phyloP scores from a whole-genome alignment of 2,888 invertebrate species.

The Xiphydria camelus region DNA sequence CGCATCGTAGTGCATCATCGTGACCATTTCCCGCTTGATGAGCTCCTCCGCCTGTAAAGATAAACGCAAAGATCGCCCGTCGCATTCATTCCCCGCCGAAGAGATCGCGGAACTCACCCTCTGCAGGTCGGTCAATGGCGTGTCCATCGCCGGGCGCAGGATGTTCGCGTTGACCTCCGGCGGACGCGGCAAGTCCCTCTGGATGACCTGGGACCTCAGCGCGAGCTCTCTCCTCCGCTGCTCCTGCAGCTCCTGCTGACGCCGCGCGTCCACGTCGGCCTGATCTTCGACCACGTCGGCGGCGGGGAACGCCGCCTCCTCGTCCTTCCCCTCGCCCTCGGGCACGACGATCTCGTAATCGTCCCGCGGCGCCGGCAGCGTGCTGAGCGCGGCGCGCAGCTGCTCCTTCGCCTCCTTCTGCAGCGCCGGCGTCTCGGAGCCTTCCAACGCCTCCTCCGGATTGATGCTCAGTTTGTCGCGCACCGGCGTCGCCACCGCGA shows the following conservation, averaged over 20 bases:
- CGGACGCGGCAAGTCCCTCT: constrained; percentile 82
- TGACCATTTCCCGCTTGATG: constrained; percentile 94
- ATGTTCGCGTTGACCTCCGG: constrained; percentile 82
- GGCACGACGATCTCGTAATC: constrained; percentile 99
- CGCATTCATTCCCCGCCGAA: background rate
- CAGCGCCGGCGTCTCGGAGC: constrained; percentile 72
- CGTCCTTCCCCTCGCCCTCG: constrained; percentile 70
- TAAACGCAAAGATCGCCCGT: background rate
- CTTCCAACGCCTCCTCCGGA: constrained; percentile 77
- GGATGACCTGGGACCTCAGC: constrained; percentile 83
- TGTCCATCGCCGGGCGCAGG: constrained; percentile 74
- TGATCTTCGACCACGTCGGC: constrained; percentile 73
- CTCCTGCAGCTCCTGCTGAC: constrained; percentile 70
- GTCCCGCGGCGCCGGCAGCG: constrained; percentile 89
- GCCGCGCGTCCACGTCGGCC: constrained; percentile 78
- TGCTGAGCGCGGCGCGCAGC: constrained; percentile 75
- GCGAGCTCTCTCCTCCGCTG: constrained; percentile 70
- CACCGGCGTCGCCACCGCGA: constrained; percentile 70
- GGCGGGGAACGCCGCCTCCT: constrained; percentile 48
- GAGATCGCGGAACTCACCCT: constrained; percentile 60
- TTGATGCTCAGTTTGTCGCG: constrained; percentile 96
- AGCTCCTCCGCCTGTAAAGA: constrained; percentile 85
- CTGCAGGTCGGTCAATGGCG: constrained; percentile 83
- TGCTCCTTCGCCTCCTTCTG: constrained; percentile 76
- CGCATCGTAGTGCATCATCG: constrained; percentile 91